These are phyloP conservation scores for Euphonia xanthogaster DNA, from an alignment of 2,797 vertebrate species.

Conservation along the genomic window DNA sequence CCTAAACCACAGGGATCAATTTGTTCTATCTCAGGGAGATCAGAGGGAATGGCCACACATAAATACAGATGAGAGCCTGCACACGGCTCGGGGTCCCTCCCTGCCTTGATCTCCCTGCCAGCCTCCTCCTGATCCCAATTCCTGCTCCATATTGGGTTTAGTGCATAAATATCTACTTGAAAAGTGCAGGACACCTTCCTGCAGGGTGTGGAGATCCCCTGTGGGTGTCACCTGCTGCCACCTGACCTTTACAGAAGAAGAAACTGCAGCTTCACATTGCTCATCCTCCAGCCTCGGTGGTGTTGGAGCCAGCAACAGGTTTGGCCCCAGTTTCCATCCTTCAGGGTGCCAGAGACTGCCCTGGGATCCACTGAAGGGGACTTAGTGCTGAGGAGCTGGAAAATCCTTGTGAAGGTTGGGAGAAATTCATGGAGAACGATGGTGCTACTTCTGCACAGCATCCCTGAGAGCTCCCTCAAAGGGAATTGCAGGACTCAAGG, in stretches of 20 bases:
- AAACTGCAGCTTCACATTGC: neutral
- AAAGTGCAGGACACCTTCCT: neutral
- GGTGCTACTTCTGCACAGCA: neutral
- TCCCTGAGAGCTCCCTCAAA: neutral
- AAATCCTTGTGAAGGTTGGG: neutral
- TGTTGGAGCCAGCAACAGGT: fast-evolving
- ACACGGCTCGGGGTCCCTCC: neutral
- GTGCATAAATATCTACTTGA: neutral
- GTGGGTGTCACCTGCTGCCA: neutral
- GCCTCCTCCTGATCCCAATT: neutral
- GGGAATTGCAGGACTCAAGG: fast-evolving
- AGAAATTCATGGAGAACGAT: fast-evolving
- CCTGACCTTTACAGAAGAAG: neutral
- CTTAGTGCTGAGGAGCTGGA: neutral
- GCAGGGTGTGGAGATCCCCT: neutral
- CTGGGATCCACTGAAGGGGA: neutral
- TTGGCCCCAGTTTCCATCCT: neutral
- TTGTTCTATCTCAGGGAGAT: neutral
- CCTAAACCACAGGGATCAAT: constrained; percentile 32
- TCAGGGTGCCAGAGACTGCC: neutral
- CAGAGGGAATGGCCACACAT: neutral
- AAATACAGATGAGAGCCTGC: constrained; percentile 6
- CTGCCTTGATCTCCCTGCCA: constrained; percentile 1
- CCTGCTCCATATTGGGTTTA: neutral
- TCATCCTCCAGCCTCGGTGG: fast-evolving